Base-by-base conservation (phyloP, 2,888 invertebrate genomes). In the Dioctria linearis region DNA sequence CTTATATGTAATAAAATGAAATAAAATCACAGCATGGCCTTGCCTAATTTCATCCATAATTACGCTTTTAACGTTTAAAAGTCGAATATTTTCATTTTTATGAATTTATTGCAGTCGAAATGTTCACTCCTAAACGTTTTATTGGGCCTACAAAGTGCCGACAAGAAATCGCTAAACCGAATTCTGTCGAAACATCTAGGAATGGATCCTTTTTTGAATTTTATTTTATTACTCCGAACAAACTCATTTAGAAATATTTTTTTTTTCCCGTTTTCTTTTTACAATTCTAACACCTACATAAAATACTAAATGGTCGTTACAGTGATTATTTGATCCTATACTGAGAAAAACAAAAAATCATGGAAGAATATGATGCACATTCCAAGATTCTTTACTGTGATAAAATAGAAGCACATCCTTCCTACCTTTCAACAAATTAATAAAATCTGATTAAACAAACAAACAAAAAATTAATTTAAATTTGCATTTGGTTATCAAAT, bases 31-130 rank as follows among this genome's bases (percentile, higher is more conserved):
- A 73, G 73, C 57, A 57, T 66, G 79, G 66, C 81, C 81, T 81
- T 79, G 79, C 49, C 54, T 40, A 79, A 79, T 73, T 81, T 81
- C 75, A 81, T 81, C 79, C 81, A 79, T 79, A 81, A 81, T 81
- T 79, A 81, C 63, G 75, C 65, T 75, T 69, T 81, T 73, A 79
- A 71, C 79, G 59, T 79, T 75, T 79, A 11, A 54, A 81, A 81
- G 67, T 59, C 54, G 73, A 73, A 78, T 79, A 54, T 76, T 65
- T 42, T 59, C 79, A 57, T 57, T 66, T 81, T 81, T 81, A 81
- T 81, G 79, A 69, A 81, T 81, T 81, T 81, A 81, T 81, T 79
- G 61, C 81, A 9, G 25, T 13, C 73, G n/a, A 73, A 73, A 73
- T 73, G 73, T 73, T 51, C 73, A 42, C 73, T 73, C 43, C 73